phyloP scores from a whole-genome alignment of 2,797 vertebrate species.

The Calcarius lapponicus region DNA sequence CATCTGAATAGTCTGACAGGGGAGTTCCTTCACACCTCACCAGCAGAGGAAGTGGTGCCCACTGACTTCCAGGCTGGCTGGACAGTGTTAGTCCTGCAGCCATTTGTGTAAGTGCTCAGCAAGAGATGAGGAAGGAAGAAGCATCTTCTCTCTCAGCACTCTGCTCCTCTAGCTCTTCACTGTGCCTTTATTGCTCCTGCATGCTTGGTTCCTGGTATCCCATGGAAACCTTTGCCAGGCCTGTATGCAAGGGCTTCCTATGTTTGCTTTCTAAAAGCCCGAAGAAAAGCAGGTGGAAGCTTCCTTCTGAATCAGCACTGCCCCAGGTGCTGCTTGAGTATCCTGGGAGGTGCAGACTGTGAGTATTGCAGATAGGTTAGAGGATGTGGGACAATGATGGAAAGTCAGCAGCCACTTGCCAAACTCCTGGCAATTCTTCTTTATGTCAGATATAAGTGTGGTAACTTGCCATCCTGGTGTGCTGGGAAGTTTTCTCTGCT shows the following conservation, averaged over 20 bases:
- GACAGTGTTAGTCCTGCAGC: background rate
- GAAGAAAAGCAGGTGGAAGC: background rate
- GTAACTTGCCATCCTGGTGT: background rate
- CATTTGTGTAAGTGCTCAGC: background rate
- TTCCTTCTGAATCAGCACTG: background rate
- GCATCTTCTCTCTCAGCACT: background rate
- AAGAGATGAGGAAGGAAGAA: background rate
- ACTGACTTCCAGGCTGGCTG: background rate
- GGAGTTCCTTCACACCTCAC: too few species aligned
- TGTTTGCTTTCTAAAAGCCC: background rate
- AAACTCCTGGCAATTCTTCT: background rate
- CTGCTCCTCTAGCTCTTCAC: background rate
- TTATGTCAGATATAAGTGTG: background rate
- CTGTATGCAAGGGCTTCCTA: background rate
- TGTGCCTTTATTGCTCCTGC: background rate
- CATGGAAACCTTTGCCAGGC: background rate
- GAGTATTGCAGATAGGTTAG: background rate
- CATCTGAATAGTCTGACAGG: too few species aligned
- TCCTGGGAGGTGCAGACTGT: background rate
- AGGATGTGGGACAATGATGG: background rate
- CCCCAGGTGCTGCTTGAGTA: background rate
- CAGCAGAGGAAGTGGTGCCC: background rate
- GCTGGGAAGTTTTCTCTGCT: background rate
- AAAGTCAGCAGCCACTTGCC: background rate
- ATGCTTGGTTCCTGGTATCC: background rate